Base-by-base conservation (phyloP, 1,140 invertebrate genomes). In the Drosophila mayri region DNA sequence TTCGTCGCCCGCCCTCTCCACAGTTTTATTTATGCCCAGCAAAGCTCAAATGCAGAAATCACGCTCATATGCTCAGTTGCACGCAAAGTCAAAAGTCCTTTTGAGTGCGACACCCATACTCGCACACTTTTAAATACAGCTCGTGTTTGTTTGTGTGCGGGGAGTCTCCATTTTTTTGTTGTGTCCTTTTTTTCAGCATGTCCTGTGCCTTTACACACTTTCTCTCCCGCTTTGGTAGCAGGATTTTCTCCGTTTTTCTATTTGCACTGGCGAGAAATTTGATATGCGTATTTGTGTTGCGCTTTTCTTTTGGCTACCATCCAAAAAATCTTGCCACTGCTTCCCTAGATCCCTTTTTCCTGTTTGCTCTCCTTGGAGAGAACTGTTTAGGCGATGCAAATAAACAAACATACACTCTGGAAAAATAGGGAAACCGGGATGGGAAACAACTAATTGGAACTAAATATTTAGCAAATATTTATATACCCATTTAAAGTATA, bases 21-120 rank as follows among this genome's bases (percentile, higher is more conserved):
- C 49, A 61, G 67, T 63, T 79, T 75, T 76, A 72, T 70, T 78
- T 74, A 79, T 83, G 80, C 62, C 40, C 67, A 37, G 73, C 58
- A 72, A 79, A 81, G 76, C 84, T 80, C 83, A 87, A 88, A 88
- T 90, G 85, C 84, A 84, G 73, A 90, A 90, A 90, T 86, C 86
- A 90, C 86, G 81, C 86, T 90, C 86, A 90, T 90, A 85, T 90
- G 85, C 86, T 90, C 86, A 86, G 70, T 90, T 90, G 86, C 74
- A 81, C 68, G 81, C 81, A 90, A 90, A 90, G 86, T 90, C 85
- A 90, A 85, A 90, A 90, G 81, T 86, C 81, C 77, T 79, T 88
- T 88, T 88, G 85, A 67, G 61, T 67, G 72, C 40, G 32, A 46
- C 57, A 54, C 66, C 61, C 54, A 59, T 30, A 43, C 54, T 59